Percentiles rank a stretch among this genome's conserved stretches.
Conservation (phyloP, 2,113 vertebrate species). For the Paramormyrops kingsleyae region DNA sequence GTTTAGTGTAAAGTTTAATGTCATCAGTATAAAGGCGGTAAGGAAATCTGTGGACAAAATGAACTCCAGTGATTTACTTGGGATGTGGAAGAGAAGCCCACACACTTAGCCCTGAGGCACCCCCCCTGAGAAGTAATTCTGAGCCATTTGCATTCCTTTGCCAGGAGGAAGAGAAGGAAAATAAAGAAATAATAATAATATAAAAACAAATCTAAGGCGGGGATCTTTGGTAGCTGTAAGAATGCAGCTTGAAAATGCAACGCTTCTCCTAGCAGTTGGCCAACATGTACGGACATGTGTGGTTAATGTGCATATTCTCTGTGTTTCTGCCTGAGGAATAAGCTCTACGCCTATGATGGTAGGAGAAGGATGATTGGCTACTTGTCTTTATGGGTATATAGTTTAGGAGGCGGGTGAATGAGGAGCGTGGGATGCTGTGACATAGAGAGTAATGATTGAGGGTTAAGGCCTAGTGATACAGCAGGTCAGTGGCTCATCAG, state of each 20-base stretch:
- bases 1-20: neutral
- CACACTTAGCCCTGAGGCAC: neutral
- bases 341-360: neutral
- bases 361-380: neutral
- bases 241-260: neutral
- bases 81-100: neutral
- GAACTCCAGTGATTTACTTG: neutral
- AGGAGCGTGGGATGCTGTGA: neutral
- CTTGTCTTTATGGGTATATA: neutral
- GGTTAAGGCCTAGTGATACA: neutral
- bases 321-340: neutral
- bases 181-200: neutral
- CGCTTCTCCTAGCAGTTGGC: neutral
- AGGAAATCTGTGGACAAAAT: neutral
- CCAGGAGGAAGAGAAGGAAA: neutral
- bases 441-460: neutral
- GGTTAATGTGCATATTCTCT: neutral
- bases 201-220: neutral
- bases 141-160: conserved; percentile 5
- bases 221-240: neutral
- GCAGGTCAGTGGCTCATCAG: neutral
- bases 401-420: neutral
- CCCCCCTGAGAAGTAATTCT: neutral
- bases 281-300: neutral
- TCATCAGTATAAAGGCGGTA: neutral